Conservation (phyloP, 2,797 vertebrate genomes). For the Cyprinodon diabolis region DNA sequence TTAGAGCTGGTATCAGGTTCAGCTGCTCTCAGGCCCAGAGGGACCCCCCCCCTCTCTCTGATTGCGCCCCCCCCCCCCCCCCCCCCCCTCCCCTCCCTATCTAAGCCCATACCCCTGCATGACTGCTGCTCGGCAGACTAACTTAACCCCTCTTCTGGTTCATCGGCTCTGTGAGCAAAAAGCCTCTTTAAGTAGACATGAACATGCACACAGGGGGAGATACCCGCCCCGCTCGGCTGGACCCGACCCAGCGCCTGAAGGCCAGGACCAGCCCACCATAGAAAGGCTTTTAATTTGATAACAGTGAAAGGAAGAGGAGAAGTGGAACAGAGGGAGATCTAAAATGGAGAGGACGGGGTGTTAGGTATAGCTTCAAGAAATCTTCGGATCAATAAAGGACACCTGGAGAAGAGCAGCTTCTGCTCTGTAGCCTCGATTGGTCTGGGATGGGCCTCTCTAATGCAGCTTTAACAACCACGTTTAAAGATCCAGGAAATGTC, state of each 20-base stretch:
- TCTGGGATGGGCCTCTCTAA: conserved; percentile 16
- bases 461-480: conserved; percentile 13
- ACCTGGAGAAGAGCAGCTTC: conserved; percentile 39
- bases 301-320: conserved; percentile 46
- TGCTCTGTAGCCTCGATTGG: conserved; percentile 40
- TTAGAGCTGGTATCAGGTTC: conserved; percentile 66
- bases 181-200: conserved; percentile 51
- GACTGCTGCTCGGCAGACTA: conserved; percentile 30
- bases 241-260: conserved; percentile 37
- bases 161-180: conserved; percentile 44
- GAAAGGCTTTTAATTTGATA: conserved; percentile 73
- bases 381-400: conserved; percentile 63
- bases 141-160: conserved; percentile 55
- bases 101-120: conserved; percentile 47
- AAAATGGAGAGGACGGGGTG: conserved; percentile 32
- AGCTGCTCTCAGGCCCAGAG: conserved; percentile 48
- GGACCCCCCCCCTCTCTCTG: conserved; percentile 43
- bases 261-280: conserved; percentile 42
- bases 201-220: conserved; percentile 31
- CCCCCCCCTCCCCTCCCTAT: conserved; percentile 39
- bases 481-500: conserved; percentile 9
- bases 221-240: conserved; percentile 19
- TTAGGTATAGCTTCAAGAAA: conserved; percentile 64
- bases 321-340: conserved; percentile 47
- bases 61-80: conserved; percentile 46